A percentile compares a stretch with the other conserved stretches of the same genome.
Evolutionary conservation across 1,140 invertebrate genomes (phyloP).

Genomic region (Argopecten irradians): DNA sequence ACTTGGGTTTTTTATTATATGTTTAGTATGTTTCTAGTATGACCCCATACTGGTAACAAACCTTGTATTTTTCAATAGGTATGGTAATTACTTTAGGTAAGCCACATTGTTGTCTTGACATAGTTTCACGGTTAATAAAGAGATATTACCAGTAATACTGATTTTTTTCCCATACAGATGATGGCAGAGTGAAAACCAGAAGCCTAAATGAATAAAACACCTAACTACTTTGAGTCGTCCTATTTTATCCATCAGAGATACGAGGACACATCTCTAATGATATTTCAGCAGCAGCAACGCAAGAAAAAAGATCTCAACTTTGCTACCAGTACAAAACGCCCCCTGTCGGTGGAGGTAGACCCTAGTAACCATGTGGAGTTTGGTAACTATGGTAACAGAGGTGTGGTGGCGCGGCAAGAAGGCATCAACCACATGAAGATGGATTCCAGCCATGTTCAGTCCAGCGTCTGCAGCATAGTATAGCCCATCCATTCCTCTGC

Average conservation of each 20-base stretch:
- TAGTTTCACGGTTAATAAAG: no score
- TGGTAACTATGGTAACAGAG: constrained; percentile 62
- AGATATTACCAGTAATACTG: no score
- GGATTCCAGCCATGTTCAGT: constrained; percentile 46
- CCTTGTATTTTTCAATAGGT: no score
- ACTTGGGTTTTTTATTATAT: no score
- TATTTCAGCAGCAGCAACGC: constrained; percentile 63
- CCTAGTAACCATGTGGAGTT: constrained; percentile 51
- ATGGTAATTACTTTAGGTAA: no score
- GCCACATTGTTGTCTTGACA: no score
- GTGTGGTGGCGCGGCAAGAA: constrained; percentile 53
- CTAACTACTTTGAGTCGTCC: constrained; percentile 63
- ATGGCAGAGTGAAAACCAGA: neutral
- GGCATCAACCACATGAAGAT: constrained; percentile 44
- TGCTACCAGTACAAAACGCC: constrained; percentile 33
- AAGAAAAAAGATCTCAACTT: constrained; percentile 51
- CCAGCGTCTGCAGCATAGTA: constrained; percentile 57
- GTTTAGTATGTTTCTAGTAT: no score
- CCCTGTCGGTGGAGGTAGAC: constrained; percentile 9
- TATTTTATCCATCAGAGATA: constrained; percentile 75
- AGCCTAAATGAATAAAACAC: constrained; percentile 58
- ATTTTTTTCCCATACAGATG: constrained; percentile 26
- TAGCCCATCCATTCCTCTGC: constrained; percentile 24
- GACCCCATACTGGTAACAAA: no score
- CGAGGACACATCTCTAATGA: constrained; percentile 75